Conservation (phyloP, 2,888 invertebrate species). For the Teinopalpus imperialis region DNA sequence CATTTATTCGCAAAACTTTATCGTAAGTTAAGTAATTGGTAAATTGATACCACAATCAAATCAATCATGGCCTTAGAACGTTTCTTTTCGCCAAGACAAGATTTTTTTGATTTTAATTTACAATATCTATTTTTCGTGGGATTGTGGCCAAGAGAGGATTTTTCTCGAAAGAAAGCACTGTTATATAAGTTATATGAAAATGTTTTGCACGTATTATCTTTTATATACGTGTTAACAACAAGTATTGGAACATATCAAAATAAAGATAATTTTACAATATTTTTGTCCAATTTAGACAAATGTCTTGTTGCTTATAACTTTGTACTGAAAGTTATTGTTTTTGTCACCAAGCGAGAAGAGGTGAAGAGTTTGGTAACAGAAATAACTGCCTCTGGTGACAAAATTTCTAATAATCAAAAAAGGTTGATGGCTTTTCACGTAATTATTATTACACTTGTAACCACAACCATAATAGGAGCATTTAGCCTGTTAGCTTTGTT, state of each 20-base stretch:
- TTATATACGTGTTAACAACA: conserved; percentile 42
- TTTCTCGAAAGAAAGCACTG: conserved; percentile 33
- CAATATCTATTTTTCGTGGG: conserved; percentile 56
- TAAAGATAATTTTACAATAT: conserved; percentile 38
- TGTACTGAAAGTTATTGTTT: conserved; percentile 50
- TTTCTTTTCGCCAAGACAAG: conserved; percentile 30
- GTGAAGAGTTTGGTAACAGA: conserved; percentile 47
- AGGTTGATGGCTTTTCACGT: conserved; percentile 48
- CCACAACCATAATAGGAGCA: conserved; percentile 36
- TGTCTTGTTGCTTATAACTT: conserved; percentile 53
- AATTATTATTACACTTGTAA: conserved; percentile 39
- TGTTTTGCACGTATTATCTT: conserved; percentile 40
- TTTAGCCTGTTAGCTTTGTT: conserved; percentile 46
- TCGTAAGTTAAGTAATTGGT: not conserved
- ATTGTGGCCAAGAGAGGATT: conserved; percentile 53
- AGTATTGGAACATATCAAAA: conserved; percentile 49
- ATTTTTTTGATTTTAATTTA: conserved; percentile 58
- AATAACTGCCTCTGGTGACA: conserved; percentile 55
- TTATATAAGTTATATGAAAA: conserved; percentile 52
- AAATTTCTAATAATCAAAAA: conserved; percentile 42
- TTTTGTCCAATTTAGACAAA: conserved; percentile 57
- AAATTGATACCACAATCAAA: conserved; percentile 2
- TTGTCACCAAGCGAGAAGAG: conserved; percentile 44
- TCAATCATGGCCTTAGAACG: conserved; percentile 24
- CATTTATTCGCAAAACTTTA: no score